Evolutionary conservation across 2,113 vertebrate species (phyloP), one percentile per base, ranked within the genome.

Genomic region (Thamnaconus septentrionalis): DNA sequence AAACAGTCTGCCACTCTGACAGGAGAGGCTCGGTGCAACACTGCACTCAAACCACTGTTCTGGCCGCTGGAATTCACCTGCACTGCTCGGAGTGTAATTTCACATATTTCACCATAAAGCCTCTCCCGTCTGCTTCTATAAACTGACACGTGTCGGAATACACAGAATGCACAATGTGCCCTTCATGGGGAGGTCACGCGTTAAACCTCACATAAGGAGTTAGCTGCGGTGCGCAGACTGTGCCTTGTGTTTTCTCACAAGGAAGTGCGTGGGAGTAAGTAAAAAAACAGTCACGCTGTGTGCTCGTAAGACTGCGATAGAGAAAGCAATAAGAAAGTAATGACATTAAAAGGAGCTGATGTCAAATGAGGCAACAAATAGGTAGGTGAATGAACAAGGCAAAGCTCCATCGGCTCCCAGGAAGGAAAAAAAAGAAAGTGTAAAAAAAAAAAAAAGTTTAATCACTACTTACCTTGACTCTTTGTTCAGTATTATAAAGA

Each of bases 181-280:
- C 18, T 31, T 31, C 18, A 31, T 31, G 18, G 18, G 18, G 18
- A 31, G 18, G 18, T 31, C 18, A 1, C 18, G 18, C 18, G 18
- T 31, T 31, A 31, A 31, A 31, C 18, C 18, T 31, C 18, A 31
- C 18, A 31, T 31, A 31, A 31, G 18, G 18, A 31, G 18, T 31
- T 31, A 1, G 18, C 18, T 2, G 18, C 18, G 18, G 18, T 7
- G 7, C 5, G 44, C 44, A 59, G 1, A 9, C 7, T 10, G n/a
- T 59, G 51, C 10, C 61, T 48, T 44, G 18, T 39, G 7, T 40
- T 64, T 11, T 18, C 5, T 44, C 50, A 42, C 43, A 50, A 42
- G 47, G 5, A 69, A 51, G 49, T 3, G 18, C 41, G 62, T 53
- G 53, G 53, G 59, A 69, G 64, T 47, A 18, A 45, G 68, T 6